phyloP scores from a whole-genome alignment of 2,113 vertebrate species.

The Marmota flaviventris region DNA sequence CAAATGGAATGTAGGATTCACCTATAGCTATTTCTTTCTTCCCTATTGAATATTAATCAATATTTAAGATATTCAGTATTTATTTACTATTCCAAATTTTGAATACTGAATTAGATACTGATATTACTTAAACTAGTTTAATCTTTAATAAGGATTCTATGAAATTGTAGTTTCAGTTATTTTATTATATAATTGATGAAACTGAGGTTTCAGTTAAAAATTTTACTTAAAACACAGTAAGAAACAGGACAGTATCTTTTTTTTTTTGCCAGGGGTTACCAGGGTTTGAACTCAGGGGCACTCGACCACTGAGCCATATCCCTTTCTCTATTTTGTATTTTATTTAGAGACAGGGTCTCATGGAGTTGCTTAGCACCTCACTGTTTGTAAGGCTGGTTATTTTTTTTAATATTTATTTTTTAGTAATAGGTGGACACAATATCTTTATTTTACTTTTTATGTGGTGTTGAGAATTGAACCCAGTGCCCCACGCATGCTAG shows the following conservation, averaged over 20 bases:
- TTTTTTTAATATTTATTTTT: too few species aligned
- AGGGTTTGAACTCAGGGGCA: too few species aligned
- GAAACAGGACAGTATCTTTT: background rate
- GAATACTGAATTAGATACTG: background rate
- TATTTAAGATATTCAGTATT: background rate
- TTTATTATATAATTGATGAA: slow-evolving; percentile 48
- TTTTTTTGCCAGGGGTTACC: too few species aligned
- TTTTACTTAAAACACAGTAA: background rate
- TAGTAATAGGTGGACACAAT: too few species aligned
- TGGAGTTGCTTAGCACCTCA: too few species aligned
- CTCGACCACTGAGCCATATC: too few species aligned
- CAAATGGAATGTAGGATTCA: background rate
- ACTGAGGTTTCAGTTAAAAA: slow-evolving; percentile 25
- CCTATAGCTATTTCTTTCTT: background rate
- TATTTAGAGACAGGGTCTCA: too few species aligned
- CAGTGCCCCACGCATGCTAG: too few species aligned
- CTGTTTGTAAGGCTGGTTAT: too few species aligned
- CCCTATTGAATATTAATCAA: background rate
- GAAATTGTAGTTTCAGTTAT: background rate
- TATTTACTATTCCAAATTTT: background rate
- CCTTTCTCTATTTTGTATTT: too few species aligned
- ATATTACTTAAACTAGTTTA: slow-evolving; percentile 15
- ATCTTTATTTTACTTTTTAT: too few species aligned
- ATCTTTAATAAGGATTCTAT: background rate
- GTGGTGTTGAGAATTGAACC: too few species aligned